These are phyloP conservation scores for Aurelia sp. DNA, from an alignment of 30 jellyfish, hydroid and myxozoan genomes.

Conservation along the genomic window DNA sequence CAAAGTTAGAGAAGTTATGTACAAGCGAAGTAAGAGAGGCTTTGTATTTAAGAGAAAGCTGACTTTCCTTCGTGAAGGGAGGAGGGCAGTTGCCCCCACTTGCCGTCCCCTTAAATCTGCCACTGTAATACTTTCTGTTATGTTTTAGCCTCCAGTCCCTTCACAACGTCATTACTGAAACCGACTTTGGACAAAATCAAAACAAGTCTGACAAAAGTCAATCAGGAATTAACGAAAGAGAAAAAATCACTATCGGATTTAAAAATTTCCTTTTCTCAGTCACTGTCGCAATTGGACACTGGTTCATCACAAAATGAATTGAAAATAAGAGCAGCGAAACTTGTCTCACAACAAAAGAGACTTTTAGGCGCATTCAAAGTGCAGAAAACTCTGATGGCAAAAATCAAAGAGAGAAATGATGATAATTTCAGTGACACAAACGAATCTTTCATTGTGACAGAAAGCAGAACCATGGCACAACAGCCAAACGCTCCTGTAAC, in stretches of 20 bases:
- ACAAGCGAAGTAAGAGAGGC: too few relatives aligned
- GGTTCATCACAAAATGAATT: constrained; percentile 3
- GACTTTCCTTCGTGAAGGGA: too few relatives aligned
- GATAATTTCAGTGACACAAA: background rate
- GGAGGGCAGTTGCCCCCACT: too few relatives aligned
- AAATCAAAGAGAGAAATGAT: background rate
- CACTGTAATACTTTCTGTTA: too few relatives aligned
- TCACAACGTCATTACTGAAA: background rate
- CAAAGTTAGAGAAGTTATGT: too few relatives aligned
- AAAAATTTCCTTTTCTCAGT: constrained; percentile 28
- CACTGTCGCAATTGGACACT: constrained; percentile 21
- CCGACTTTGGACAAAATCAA: constrained; percentile 18
- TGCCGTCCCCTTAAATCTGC: too few relatives aligned
- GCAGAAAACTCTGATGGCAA: constrained; percentile 14
- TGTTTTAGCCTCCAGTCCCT: background rate
- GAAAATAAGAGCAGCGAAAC: constrained; percentile 17
- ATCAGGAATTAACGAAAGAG: constrained; percentile 17
- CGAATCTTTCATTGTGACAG: constrained; percentile 9
- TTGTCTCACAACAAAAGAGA: constrained; percentile 15
- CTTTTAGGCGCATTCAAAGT: constrained; percentile 30
- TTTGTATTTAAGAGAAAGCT: too few relatives aligned
- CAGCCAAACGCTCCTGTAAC: too few relatives aligned
- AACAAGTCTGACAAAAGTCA: constrained; percentile 16
- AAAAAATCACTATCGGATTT: constrained; percentile 20
- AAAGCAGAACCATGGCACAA: background rate